Evolutionary conservation across 2,888 invertebrate genomes (phyloP).

Genomic region (Pardosa pseudoannulata): DNA sequence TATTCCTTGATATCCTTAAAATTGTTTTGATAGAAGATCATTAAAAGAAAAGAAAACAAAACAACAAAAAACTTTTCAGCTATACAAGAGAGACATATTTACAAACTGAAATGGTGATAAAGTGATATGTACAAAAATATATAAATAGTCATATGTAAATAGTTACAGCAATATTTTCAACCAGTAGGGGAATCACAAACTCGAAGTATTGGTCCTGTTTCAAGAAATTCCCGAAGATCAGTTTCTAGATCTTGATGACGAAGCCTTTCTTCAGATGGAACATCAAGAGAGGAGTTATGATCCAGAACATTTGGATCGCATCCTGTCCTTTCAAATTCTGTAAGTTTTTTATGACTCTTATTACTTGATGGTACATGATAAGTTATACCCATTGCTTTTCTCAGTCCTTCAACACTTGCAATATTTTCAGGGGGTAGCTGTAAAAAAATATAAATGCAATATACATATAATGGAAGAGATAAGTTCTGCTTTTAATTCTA

Average conservation of each 20-base stretch:
- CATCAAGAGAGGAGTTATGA: conserved; percentile 30
- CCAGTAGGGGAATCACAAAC: conserved; percentile 60
- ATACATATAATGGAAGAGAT: not conserved
- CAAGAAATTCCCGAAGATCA: conserved; percentile 64
- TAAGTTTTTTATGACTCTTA: conserved; percentile 23
- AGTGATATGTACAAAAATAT: conserved; percentile 5
- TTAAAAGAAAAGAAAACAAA: too few relatives aligned
- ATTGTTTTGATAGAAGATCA: too few relatives aligned
- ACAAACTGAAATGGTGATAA: not conserved
- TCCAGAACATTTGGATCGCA: conserved; percentile 22
- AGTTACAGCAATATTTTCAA: not conserved
- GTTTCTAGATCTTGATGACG: conserved; percentile 54
- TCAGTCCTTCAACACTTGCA: conserved; percentile 83
- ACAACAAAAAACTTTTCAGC: too few relatives aligned
- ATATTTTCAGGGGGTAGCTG: conserved; percentile 84
- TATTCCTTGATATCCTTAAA: too few relatives aligned
- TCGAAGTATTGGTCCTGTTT: conserved; percentile 42
- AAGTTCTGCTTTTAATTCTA: not conserved
- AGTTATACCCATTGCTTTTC: conserved; percentile 79
- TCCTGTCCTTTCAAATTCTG: conserved; percentile 13
- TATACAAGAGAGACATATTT: not conserved
- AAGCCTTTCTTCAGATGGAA: conserved; percentile 31
- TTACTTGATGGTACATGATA: conserved; percentile 39
- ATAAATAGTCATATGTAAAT: not conserved
- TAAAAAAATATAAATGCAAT: not conserved